Evolutionary conservation across 2,113 vertebrate genomes (phyloP), one percentile per base, ranked within the genome.

Genomic region (Podilymbus podiceps): DNA sequence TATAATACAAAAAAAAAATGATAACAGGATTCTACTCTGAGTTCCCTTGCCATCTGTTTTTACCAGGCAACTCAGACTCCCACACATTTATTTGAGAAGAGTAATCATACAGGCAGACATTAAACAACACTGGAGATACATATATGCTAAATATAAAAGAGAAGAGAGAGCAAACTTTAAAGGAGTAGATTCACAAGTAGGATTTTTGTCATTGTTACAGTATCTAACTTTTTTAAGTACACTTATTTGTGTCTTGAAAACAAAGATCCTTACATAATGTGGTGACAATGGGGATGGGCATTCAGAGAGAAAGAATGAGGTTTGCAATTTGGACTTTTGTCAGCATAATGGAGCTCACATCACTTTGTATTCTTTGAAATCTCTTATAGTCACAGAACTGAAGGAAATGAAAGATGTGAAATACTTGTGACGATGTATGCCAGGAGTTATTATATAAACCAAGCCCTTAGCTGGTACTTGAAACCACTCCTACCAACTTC

Each of bases 401-500:
- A 93, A 78, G 56, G 53, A 94, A 84, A 91, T 12, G 11, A 92
- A 80, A 87, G 38, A 71, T n/a, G 33, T 55, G 20, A 75, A 95
- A 79, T 89, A 40, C n/a, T 72, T 85, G 38, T 86, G 82, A 88
- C 73, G 55, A 91, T 40, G 33, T 73, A 33, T 31, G 75, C 47
- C 42, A 92, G 71, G 27, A 87, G 72, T 88, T 85, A 49, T 25
- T 90, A 40, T 47, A 89, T 55, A 96, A 94, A 67, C 58, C 30
- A 93, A 60, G 42, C 35, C 52, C 46, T 97, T 71, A 47, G 44
- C n/a, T 91, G 66, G 28, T 68, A 56, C 81, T 93, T 82, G 81
- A 97, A 96, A 94, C 21, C 33, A 66, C 52, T 90, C 42, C 38
- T 53, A 85, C 42, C 33, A 66, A 89, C 79, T 96, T 92, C 38